These are phyloP conservation scores for Phyllostomus hastatus DNA, from an alignment of 2,113 vertebrate species.

Conservation along the genomic window DNA sequence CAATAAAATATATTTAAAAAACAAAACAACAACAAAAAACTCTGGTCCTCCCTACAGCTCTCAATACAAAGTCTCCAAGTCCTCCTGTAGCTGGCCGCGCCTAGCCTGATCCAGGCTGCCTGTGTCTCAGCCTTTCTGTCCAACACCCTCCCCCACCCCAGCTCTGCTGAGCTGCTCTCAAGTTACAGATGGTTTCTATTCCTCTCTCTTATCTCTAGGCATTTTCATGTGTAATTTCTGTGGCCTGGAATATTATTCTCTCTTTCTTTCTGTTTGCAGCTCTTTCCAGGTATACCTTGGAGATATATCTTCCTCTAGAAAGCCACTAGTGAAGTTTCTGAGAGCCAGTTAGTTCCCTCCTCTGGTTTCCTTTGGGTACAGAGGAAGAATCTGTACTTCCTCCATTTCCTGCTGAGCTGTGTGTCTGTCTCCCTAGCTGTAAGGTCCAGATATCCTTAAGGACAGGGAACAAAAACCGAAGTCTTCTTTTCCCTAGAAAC, in stretches of 20 bases:
- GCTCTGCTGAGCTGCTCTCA: neutral
- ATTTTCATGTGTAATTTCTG: neutral
- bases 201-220: neutral
- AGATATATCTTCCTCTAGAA: neutral
- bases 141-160: neutral
- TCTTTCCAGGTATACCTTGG: neutral
- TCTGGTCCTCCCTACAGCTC: neutral
- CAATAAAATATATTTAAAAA: no score
- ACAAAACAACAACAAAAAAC: no score
- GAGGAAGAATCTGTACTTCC: neutral
- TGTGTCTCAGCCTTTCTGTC: neutral
- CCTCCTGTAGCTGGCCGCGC: neutral
- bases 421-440: neutral
- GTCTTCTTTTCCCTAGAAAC: neutral
- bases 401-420: neutral
- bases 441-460: neutral
- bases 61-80: rapidly evolving
- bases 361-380: neutral
- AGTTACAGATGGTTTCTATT: neutral
- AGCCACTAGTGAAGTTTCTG: neutral
- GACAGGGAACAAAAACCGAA: neutral
- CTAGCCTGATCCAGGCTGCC: neutral
- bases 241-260: neutral
- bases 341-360: neutral
- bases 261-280: neutral